Evolutionary conservation across 2,888 invertebrate genomes (phyloP), one percentile per base, ranked within the genome.

Genomic region (Sinodicranocentrus sp.): DNA sequence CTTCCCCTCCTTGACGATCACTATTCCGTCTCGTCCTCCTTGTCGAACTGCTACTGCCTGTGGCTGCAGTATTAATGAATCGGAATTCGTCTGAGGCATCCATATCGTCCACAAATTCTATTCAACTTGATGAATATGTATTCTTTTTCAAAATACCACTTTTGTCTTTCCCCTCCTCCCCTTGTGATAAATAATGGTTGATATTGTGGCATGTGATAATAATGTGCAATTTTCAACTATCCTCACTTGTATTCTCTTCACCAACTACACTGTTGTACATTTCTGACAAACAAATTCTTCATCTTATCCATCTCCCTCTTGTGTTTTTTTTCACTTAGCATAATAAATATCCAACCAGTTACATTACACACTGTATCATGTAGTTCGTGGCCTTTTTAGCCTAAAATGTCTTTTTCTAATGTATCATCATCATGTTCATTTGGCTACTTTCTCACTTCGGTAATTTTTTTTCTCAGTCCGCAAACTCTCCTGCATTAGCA

Each of bases 71-170:
- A 39, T 82, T 84, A 73, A 88, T 88, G 65, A 88, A 89, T 73
- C 87, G 86, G 72, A 89, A 89, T 82, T 89, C 89, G 80, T 88
- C 85, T 33, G 88, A 87, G 5, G 89, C 89, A 85, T 89, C 88
- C 88, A 88, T 88, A 26, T 15, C 52, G 52, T 15, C 52, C 5
- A 52, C n/a, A 8, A 2, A 52, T 52, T 15, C 19, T 43, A 43
- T 13, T 43, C 13, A 43, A 13, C 13, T 43, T 43, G 43, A 13
- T 43, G 43, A 13, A 43, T 6, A 52, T n/a, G 19, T 15, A 52
- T 8, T 15, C 15, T 8, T 17, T 19, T 8, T 52, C 5, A 52
- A 19, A 52, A 15, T 52, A n/a, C 52, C 5, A 15, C 15, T 52
- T 57, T 25, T 23, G 21, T 57, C 25, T 10, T 15, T 57, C 57